Base-by-base conservation (phyloP, 2,888 invertebrate genomes). In the Seladonia tumulorum region DNA sequence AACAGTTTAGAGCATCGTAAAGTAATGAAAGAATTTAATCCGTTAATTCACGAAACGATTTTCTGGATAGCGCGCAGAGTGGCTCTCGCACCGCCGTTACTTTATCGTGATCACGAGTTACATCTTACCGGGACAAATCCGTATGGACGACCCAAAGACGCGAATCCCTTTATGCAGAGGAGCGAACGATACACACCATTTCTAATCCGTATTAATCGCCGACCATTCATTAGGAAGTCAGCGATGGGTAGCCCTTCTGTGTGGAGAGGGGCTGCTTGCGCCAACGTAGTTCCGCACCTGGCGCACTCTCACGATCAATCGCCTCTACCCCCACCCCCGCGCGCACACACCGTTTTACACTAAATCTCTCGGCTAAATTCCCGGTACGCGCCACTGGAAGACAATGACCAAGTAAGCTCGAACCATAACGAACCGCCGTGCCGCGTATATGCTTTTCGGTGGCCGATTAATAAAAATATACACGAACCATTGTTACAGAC, bases 141-240 rank as follows among this genome's bases (percentile, higher is more conserved):
- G 35, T 39, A 78, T 35, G 71, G 70, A 83, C 79, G 60, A 63
- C 8, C 71, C 3, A 53, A 81, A 47, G 70, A 71, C 63, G 25
- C 35, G 60, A 35, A 35, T 49, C 57, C 35, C 71, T 60, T 77
- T 82, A 79, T 63, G 84, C 66, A 35, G 45, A 66, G 57, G 29
- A 71, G 70, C 63, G 78, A 73, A 76, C 83, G 80, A 81, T 87
- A 86, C 79, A 83, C 86, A 84, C 79, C 76, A 79, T 77, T 57
- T 53, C 82, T 87, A 90, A 88, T 90, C 84, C 83, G 86, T 84
- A 90, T 90, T 90, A 90, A 90, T 91, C 81, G 84, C 47, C 75
- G 14, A 76, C 87, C 85, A 89, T 90, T 90, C 87, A 90, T 90
- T 90, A 89, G 90, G 79, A 87, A 90, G 89, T 85, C 88, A 88